These are phyloP conservation scores for Mimachlamys varia DNA, from an alignment of 2,888 invertebrate genomes.

Conservation along the genomic window DNA sequence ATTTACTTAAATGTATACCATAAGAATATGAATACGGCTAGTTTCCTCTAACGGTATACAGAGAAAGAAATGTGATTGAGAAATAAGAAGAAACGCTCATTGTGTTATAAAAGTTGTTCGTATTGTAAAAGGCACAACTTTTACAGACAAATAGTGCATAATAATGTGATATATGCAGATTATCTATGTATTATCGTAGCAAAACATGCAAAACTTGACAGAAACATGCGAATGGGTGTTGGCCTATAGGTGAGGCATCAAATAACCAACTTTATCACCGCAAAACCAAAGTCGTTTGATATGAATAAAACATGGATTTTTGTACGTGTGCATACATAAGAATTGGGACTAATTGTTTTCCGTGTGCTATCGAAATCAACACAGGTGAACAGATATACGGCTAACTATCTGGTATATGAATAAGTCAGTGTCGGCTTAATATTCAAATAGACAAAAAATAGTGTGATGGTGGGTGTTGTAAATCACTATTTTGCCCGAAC, in stretches of 20 bases:
- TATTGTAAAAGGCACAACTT: no score
- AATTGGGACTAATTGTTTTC: not conserved
- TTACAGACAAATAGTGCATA: no score
- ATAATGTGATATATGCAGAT: no score
- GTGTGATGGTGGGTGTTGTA: not conserved
- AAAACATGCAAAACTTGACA: not conserved
- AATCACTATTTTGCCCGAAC: not conserved
- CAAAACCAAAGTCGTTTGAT: not conserved
- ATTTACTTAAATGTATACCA: no score
- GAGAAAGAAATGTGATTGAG: no score
- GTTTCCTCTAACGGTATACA: no score
- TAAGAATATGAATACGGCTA: no score
- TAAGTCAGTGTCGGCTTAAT: slow-evolving; percentile 7
- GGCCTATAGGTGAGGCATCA: not conserved
- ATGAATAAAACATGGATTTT: not conserved
- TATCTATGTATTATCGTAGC: not conserved
- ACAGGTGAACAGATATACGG: slow-evolving; percentile 12
- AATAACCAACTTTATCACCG: not conserved
- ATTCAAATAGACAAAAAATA: slow-evolving; percentile 12
- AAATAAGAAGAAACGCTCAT: no score
- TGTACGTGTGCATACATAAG: not conserved
- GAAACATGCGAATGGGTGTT: not conserved
- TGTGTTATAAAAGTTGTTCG: no score
- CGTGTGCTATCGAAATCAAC: not conserved
- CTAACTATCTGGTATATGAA: not conserved